A percentile compares a stretch with the other conserved stretches of the same genome.
Conservation (phyloP, 2,797 vertebrate genomes). For the Petrocephalus schoutedeni region DNA sequence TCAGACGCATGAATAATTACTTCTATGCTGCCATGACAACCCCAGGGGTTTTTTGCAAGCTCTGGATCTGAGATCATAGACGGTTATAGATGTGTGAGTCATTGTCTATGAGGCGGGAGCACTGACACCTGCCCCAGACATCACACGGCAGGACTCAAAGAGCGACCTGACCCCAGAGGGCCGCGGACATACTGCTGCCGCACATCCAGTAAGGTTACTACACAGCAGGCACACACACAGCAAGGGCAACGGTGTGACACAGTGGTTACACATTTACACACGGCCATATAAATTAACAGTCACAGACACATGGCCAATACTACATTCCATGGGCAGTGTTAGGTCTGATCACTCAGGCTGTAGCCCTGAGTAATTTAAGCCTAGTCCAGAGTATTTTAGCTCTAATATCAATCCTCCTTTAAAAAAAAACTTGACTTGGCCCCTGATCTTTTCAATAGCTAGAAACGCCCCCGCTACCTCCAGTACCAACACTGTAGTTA, state of each 20-base stretch:
- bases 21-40: constrained; percentile 47
- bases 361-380: too few relatives aligned
- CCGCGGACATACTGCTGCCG: background rate
- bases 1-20: constrained; percentile 49
- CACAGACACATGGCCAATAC: background rate
- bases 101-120: constrained; percentile 35
- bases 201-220: background rate
- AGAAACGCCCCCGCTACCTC: background rate
- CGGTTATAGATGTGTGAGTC: constrained; percentile 46
- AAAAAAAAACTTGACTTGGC: too few relatives aligned
- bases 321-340: too few relatives aligned
- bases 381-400: too few relatives aligned
- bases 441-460: too few relatives aligned
- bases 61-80: constrained; percentile 40
- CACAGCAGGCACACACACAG: background rate
- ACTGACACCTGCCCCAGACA: constrained; percentile 24
- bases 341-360: too few relatives aligned
- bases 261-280: constrained; percentile 14
- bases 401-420: too few relatives aligned
- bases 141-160: background rate
- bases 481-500: background rate
- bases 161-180: background rate
- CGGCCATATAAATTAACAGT: background rate
- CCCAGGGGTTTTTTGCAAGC: constrained; percentile 38
- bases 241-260: background rate